These are phyloP conservation scores for Phyllostomus discolor DNA, from an alignment of 2,113 vertebrate genomes.

Conservation along the genomic window DNA sequence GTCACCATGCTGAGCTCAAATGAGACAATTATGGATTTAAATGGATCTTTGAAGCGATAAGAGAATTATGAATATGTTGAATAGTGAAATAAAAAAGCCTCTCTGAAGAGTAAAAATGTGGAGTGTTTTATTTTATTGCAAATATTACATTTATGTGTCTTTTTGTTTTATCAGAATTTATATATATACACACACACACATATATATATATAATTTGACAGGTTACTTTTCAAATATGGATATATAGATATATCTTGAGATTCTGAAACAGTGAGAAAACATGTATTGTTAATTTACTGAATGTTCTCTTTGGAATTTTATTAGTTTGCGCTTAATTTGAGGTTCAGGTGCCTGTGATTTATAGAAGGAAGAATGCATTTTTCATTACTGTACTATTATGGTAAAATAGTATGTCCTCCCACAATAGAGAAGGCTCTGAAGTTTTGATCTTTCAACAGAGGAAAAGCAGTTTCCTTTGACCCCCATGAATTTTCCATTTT, in stretches of 20 bases:
- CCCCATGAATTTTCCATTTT: not conserved
- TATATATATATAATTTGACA: not conserved
- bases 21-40: slow-evolving; percentile 64
- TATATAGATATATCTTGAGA: not conserved
- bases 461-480: not conserved
- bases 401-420: not conserved
- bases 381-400: not conserved
- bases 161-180: not conserved
- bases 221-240: not conserved
- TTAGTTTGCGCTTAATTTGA: not conserved
- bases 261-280: not conserved
- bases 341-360: not conserved
- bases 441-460: not conserved
- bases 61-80: slow-evolving; percentile 41
- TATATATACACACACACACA: not conserved
- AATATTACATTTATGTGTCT: not conserved
- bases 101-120: not conserved
- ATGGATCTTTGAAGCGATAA: slow-evolving; percentile 37
- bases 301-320: not conserved
- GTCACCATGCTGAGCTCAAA: slow-evolving; percentile 61
- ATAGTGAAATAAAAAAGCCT: not conserved
- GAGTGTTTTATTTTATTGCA: not conserved
- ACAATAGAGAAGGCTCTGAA: not conserved
- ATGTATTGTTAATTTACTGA: not conserved
- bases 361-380: not conserved